Base-by-base conservation (phyloP, 2,888 invertebrate genomes). In the Gari tellinella region DNA sequence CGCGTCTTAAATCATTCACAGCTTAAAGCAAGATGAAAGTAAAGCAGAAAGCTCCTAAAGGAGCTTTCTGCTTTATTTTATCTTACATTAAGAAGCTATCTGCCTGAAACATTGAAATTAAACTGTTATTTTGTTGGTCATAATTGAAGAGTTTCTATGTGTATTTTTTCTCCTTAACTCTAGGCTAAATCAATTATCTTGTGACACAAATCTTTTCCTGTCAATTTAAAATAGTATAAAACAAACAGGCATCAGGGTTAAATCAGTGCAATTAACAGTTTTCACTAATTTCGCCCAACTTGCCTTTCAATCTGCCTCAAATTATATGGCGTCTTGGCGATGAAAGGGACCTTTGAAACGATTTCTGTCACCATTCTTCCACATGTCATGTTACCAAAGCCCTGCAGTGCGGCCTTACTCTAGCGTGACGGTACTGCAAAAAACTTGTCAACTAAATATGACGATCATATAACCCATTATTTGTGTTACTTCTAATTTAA, bases 401-500 rank as follows among this genome's bases (percentile, higher is more conserved):
- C 37, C 49, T 41, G 62, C 48, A 55, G 55, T 62, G 48, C 48
- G 51, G 48, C 25, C 25, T 67, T 67, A 73, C 73, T 67, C 73
- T 40, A 60, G 73, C 67, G 49, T 8, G 53, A 45, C 63, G 17
- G 40, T 40, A 56, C 43, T 51, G 61, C 63, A 70, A 65, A 61
- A n/a, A 61, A 49, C 62, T 45, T 51, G 48, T 41, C 63, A 57
- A 67, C 43, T 31, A 40, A 49, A 67, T 53, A 48, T 48, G 14
- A 14, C 14, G 67, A 64, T 72, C 61, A 53, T 58, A 73, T 63
- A 66, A 51, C 69, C 56, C 66, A 60, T 70, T 73, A 70, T 69
- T 62, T 64, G 73, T 60, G 60, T 67, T 52, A 49, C 67, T 65
- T 65, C 68, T 69, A 68, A 77, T 72, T 77, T 69, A 65, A 61